Evolutionary conservation across 2,797 vertebrate species (phyloP).

Genomic region (Chelon labrosus): DNA sequence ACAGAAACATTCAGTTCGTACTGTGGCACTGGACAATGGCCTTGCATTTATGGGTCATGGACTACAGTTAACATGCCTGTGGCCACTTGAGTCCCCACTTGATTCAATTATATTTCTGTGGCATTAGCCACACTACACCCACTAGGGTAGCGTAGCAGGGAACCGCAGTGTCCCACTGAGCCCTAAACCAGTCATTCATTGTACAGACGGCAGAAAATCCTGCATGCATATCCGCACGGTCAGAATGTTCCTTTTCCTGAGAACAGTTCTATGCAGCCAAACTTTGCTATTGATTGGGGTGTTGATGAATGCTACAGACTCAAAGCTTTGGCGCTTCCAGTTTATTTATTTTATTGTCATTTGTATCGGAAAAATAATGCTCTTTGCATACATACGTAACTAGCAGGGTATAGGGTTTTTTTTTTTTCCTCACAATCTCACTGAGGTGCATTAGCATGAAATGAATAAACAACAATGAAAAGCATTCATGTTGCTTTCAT

Average conservation of each 20-base stretch:
- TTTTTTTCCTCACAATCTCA: not conserved
- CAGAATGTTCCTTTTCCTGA: conserved; percentile 23
- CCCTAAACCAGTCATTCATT: conserved; percentile 18
- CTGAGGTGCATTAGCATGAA: conserved; percentile 13
- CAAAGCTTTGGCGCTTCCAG: not conserved
- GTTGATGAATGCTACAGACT: conserved; percentile 21
- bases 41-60: conserved; percentile 61
- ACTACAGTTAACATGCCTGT: conserved; percentile 70
- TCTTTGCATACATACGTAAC: too few species aligned
- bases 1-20: conserved; percentile 45
- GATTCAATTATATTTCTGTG: conserved; percentile 29
- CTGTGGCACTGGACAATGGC: conserved; percentile 66
- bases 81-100: conserved; percentile 34
- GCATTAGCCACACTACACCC: conserved; percentile 49
- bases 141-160: conserved; percentile 37
- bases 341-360: not conserved
- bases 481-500: conserved; percentile 1
- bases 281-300: conserved; percentile 25
- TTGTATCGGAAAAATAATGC: not conserved
- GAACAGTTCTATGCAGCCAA: conserved; percentile 5
- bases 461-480: not conserved
- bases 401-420: too few species aligned
- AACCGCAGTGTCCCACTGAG: conserved; percentile 36
- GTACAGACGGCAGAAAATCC: conserved; percentile 6
- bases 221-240: conserved; percentile 17